A percentile compares a stretch with the other conserved stretches of the same genome.
Evolutionary conservation across 2,113 vertebrate species (phyloP).

Genomic region (Phrynosoma blainvillii): DNA sequence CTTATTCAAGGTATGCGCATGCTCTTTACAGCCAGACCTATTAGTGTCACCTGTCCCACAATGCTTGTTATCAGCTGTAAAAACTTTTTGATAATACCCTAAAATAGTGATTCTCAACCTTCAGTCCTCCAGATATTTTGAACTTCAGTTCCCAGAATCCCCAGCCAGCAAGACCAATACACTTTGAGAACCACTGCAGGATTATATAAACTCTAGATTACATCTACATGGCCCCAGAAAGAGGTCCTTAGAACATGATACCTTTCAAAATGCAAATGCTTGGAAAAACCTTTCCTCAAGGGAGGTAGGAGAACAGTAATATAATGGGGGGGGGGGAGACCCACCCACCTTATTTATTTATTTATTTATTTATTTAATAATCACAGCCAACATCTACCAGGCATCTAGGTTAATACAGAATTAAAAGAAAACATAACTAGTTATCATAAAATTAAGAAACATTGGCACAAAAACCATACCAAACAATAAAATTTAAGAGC

Average conservation of each 20-base stretch:
- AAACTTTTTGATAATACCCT: not conserved
- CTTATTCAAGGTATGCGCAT: not conserved
- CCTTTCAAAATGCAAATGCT: not conserved
- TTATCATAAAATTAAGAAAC: not conserved
- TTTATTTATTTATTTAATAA: too few species aligned
- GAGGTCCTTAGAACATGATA: not conserved
- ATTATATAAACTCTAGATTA: not conserved
- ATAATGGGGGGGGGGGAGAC: too few species aligned
- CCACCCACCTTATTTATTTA: too few species aligned
- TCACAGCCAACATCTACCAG: too few species aligned
- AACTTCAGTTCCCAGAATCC: not conserved
- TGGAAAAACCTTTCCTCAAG: too few species aligned
- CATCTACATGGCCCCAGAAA: not conserved
- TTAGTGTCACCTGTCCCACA: too few species aligned
- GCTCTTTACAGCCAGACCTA: not conserved
- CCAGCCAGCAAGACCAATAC: not conserved
- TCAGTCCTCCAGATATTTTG: not conserved
- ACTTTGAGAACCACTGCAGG: not conserved
- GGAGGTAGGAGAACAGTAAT: too few species aligned
- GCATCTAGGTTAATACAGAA: not conserved
- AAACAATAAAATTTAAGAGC: not conserved
- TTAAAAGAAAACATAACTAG: not conserved
- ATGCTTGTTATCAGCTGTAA: not conserved
- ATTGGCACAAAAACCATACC: not conserved
- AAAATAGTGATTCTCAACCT: not conserved